Evolutionary conservation across 1,140 invertebrate genomes (phyloP), one percentile per base, ranked within the genome.

Genomic region (Sarcophaga bullata): DNA sequence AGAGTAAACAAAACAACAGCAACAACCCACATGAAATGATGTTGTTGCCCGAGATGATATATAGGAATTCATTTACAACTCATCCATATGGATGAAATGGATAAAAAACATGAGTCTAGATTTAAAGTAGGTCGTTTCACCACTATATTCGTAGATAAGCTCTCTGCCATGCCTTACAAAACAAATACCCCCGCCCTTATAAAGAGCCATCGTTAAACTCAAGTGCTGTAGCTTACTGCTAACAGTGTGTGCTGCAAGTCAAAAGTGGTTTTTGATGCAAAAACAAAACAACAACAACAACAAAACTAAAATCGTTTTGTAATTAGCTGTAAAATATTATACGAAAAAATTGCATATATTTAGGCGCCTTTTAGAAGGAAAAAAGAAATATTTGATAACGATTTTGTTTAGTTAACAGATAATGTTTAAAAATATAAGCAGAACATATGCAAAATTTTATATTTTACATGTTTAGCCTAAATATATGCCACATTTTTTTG

Each of bases 1-100:
- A 76, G 46, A 76, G 73, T 76, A 76, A 76, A 76, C 62, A 72
- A 62, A 72, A 6, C 62, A 72, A 25, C 73, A 76, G n/a, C 73
- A 76, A 17, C 73, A 49, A 76, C 15, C 47, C 6, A 76, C 73
- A 76, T n/a, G n/a, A 47, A 76, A 15, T 15, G n/a, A 75, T 75
- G 48, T 76, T 37, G 25, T 37, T 37, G 25, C 25, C 25, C 4
- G 25, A 37, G 25, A 37, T 37, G 25, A 37, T 37, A 37, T 37
- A 37, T 37, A 37, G 25, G 25, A 37, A 37, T 37, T 37, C 25
- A 37, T 37, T 37, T 37, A 37, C 25, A 37, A 37, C 25, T 37
- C 25, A 37, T 37, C 25, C 25, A 37, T 37, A 37, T 37, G 25
- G 25, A 37, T 37, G 25, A 37, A 37, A 37, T 37, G 25, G 1